Conservation (phyloP, 2,888 invertebrate species). For the Caenorhabditis zanzibari region DNA sequence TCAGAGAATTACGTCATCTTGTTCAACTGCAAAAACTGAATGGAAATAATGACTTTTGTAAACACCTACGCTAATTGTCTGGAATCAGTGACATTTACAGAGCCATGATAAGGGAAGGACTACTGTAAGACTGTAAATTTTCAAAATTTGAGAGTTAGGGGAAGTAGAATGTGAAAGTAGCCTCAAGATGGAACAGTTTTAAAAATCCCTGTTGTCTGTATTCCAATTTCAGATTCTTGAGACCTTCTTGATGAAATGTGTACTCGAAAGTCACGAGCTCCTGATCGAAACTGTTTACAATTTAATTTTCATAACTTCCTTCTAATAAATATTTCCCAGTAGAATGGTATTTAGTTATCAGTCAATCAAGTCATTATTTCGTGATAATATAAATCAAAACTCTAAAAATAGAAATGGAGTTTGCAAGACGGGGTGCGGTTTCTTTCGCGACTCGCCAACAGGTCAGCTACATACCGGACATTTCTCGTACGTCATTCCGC, state of each 20-base stretch:
- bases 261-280: background rate
- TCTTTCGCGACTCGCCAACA: conserved; percentile 2
- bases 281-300: background rate
- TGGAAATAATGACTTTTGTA: conserved; percentile 7
- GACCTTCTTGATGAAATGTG: background rate
- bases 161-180: too few species aligned
- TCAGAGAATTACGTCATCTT: conserved; percentile 29
- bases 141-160: too few species aligned
- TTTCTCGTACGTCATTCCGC: conserved; percentile 36
- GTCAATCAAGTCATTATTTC: background rate
- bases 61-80: conserved; percentile 30
- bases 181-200: too few species aligned
- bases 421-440: conserved; percentile 6
- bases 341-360: background rate
- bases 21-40: conserved; percentile 1
- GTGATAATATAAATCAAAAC: conserved; percentile 5
- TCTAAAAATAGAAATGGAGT: conserved; percentile 31
- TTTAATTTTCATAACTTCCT: background rate
- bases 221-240: background rate
- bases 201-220: background rate
- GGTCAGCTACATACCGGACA: conserved; percentile 39
- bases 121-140: background rate
- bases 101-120: background rate
- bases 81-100: conserved; percentile 14
- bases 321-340: background rate